Conservation (phyloP, 2,888 invertebrate genomes). For the Drosophila maculinotata region DNA sequence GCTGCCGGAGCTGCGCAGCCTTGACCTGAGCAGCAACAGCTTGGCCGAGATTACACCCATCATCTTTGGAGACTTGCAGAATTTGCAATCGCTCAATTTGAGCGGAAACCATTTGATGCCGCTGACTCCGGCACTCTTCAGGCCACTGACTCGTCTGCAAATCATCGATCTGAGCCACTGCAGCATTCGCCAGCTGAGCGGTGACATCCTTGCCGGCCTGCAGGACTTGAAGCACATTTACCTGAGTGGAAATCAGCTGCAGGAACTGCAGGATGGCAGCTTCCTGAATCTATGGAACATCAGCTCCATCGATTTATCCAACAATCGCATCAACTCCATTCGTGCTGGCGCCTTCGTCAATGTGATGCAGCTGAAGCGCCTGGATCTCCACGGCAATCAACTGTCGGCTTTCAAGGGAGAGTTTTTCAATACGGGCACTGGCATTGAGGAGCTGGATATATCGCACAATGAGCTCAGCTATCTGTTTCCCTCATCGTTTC, state of each 20-base stretch:
- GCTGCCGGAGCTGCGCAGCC: slow-evolving; percentile 88
- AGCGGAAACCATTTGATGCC: slow-evolving; percentile 90
- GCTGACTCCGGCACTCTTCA: slow-evolving; percentile 89
- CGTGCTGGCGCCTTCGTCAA: slow-evolving; percentile 91
- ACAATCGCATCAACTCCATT: slow-evolving; percentile 91
- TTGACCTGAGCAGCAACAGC: slow-evolving; percentile 93
- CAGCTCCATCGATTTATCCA: slow-evolving; percentile 90
- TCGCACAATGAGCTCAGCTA: slow-evolving; percentile 92
- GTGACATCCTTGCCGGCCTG: slow-evolving; percentile 90
- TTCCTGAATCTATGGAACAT: slow-evolving; percentile 92
- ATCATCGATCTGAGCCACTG: slow-evolving; percentile 91
- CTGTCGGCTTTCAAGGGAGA: slow-evolving; percentile 93
- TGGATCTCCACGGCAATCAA: slow-evolving; percentile 91
- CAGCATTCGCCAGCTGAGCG: slow-evolving; percentile 90
- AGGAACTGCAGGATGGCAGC: slow-evolving; percentile 91
- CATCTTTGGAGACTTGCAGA: slow-evolving; percentile 89
- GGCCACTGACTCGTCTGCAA: slow-evolving; percentile 89
- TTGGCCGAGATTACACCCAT: slow-evolving; percentile 90
- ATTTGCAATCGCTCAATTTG: slow-evolving; percentile 90
- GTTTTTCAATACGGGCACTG: slow-evolving; percentile 93
- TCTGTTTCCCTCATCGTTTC: slow-evolving; percentile 93
- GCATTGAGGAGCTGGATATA: slow-evolving; percentile 92
- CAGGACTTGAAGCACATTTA: slow-evolving; percentile 89
- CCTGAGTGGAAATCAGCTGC: slow-evolving; percentile 90
- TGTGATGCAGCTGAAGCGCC: slow-evolving; percentile 89